Percentiles rank a stretch among this genome's conserved stretches.
Evolutionary conservation across 2,113 vertebrate genomes (phyloP).

Genomic region (Pelobates fuscus): DNA sequence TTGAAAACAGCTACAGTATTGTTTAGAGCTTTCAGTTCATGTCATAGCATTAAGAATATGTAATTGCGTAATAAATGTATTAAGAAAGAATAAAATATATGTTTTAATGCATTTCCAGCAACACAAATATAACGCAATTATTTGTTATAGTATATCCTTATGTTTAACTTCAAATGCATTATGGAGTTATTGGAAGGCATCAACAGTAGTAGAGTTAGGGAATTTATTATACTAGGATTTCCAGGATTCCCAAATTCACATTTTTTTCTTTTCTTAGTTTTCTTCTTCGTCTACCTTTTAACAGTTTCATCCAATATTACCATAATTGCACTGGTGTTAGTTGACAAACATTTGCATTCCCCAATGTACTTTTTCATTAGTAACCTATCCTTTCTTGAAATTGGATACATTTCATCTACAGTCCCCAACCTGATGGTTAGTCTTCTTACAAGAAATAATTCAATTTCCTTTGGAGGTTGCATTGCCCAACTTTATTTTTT

Average conservation of each 20-base stretch:
- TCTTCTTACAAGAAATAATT: constrained; percentile 14
- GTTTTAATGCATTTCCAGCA: no score
- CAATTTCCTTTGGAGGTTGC: constrained; percentile 53
- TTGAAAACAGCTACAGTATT: no score
- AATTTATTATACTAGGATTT: constrained; percentile 29
- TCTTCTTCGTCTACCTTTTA: constrained; percentile 10
- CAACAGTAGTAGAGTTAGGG: constrained; percentile 4
- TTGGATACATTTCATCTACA: constrained; percentile 12
- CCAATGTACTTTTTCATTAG: constrained; percentile 37
- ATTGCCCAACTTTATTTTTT: constrained; percentile 56
- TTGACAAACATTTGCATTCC: neutral
- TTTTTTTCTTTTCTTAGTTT: neutral
- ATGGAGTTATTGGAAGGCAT: neutral
- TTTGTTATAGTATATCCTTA: no score
- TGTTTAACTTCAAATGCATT: neutral
- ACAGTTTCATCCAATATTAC: constrained; percentile 9
- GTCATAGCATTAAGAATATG: no score
- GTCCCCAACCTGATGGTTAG: constrained; percentile 14
- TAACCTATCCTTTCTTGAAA: constrained; percentile 22
- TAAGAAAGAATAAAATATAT: no score
- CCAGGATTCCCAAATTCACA: neutral
- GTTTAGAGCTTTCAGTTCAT: no score
- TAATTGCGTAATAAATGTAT: no score
- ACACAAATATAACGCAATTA: no score
- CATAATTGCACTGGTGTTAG: neutral